These are phyloP conservation scores for Melanogrammus aeglefinus DNA, from an alignment of 2,797 vertebrate species.

Conservation along the genomic window DNA sequence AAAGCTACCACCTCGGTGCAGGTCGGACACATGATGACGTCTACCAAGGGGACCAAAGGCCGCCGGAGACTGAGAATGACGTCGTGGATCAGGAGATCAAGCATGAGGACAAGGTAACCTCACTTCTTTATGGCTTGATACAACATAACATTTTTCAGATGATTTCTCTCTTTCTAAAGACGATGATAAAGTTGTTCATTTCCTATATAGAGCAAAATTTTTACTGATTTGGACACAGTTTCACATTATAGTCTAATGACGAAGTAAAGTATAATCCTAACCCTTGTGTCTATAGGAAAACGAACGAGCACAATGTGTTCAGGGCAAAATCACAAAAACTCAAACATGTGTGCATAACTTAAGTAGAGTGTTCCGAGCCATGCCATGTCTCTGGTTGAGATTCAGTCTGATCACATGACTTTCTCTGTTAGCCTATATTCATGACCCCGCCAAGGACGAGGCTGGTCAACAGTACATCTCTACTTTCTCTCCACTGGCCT, in stretches of 20 bases:
- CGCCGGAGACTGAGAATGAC: slow-evolving; percentile 35
- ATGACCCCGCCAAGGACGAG: slow-evolving; percentile 57
- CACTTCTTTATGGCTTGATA: neutral
- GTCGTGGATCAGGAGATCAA: slow-evolving; percentile 27
- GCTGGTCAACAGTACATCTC: slow-evolving; percentile 45
- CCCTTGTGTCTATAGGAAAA: neutral
- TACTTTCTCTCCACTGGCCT: slow-evolving; percentile 26
- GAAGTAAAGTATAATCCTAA: neutral
- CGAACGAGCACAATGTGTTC: neutral
- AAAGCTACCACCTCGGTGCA: slow-evolving; percentile 21
- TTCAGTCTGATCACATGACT: slow-evolving; percentile 48
- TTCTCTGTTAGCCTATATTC: slow-evolving; percentile 61
- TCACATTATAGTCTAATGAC: neutral
- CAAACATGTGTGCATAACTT: slow-evolving; percentile 14
- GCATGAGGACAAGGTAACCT: slow-evolving; percentile 60
- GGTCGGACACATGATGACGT: slow-evolving; percentile 29
- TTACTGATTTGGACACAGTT: neutral
- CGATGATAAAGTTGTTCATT: neutral
- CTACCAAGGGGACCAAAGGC: slow-evolving; percentile 34
- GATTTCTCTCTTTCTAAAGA: neutral
- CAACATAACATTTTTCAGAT: neutral
- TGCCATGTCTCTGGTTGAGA: neutral
- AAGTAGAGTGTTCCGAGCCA: neutral
- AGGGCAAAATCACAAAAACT: neutral
- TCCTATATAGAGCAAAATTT: neutral